A percentile compares a stretch with the other conserved stretches of the same genome.
Conservation (phyloP, 2,797 vertebrate genomes). For the Phylloscopus collybita region DNA sequence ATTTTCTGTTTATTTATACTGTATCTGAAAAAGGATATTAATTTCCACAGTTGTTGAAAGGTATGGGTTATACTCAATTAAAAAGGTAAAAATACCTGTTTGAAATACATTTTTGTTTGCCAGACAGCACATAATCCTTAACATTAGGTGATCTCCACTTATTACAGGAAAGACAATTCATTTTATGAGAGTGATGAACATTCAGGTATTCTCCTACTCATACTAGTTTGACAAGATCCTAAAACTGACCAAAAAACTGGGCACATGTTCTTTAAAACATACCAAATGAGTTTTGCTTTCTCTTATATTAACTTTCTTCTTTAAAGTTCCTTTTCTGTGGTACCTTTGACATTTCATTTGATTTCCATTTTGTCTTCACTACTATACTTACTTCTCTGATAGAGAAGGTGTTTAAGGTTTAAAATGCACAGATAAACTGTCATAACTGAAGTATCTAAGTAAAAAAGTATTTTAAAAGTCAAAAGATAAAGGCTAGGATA, state of each 20-base stretch:
- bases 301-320: neutral
- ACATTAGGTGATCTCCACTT: neutral
- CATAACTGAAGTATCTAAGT: conserved; percentile 62
- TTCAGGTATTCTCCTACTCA: neutral
- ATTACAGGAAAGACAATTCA: neutral
- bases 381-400: conserved; percentile 32
- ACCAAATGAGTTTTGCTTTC: neutral
- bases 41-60: neutral
- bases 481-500: conserved; percentile 78
- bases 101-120: neutral
- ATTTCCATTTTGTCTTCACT: conserved; percentile 15
- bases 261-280: neutral
- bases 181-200: conserved; percentile 2
- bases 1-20: neutral
- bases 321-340: neutral
- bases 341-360: neutral
- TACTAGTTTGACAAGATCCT: neutral
- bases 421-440: conserved; percentile 62
- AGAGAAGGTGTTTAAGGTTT: conserved; percentile 54
- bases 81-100: neutral
- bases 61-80: neutral
- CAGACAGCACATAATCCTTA: neutral
- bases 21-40: neutral
- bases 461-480: conserved; percentile 67
- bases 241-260: neutral